phyloP scores from a whole-genome alignment of 2,888 invertebrate genomes.

The Coronaproctus castanopsis region DNA sequence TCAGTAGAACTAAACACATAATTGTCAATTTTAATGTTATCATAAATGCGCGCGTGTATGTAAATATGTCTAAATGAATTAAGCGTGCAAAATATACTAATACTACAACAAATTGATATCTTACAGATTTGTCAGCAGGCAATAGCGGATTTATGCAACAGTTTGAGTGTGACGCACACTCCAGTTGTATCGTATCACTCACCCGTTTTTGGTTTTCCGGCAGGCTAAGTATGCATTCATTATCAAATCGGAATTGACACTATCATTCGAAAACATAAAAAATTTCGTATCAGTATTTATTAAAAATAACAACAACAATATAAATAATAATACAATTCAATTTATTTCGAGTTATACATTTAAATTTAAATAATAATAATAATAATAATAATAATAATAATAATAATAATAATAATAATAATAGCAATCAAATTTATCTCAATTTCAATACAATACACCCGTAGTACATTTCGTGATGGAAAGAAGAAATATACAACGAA shows the following conservation, averaged over 20 bases:
- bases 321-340: too few species aligned
- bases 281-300: background rate
- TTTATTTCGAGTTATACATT: background rate
- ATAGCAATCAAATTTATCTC: too few species aligned
- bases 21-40: too few species aligned
- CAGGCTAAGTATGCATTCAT: slow-evolving; percentile 92
- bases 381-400: background rate
- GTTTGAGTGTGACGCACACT: slow-evolving; percentile 14
- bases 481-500: background rate
- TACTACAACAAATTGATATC: too few species aligned
- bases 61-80: too few species aligned
- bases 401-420: background rate
- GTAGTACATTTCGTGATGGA: too few species aligned
- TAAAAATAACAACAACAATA: too few species aligned
- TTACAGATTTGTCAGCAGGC: slow-evolving; percentile 41
- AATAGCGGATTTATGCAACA: slow-evolving; percentile 26
- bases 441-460: too few species aligned
- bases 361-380: background rate
- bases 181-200: slow-evolving; percentile 45
- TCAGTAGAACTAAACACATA: too few species aligned
- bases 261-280: slow-evolving; percentile 33
- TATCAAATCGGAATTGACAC: slow-evolving; percentile 99
- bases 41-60: too few species aligned
- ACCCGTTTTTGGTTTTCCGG: slow-evolving; percentile 98
- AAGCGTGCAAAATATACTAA: too few species aligned